A percentile compares a stretch with the other conserved stretches of the same genome.
Evolutionary conservation across 2,888 invertebrate genomes (phyloP).

Genomic region (Drosophila niveifrons): DNA sequence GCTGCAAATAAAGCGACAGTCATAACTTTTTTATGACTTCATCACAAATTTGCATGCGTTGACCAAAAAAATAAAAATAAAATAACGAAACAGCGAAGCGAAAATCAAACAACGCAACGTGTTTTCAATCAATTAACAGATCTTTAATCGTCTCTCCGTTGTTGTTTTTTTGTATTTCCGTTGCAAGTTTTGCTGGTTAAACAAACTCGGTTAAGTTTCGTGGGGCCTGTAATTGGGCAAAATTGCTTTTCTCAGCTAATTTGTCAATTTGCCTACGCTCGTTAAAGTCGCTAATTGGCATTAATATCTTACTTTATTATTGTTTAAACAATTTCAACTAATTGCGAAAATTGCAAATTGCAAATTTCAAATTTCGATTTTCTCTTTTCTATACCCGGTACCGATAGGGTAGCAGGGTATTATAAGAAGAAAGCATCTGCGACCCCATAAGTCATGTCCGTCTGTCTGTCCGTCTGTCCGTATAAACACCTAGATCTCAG

Average conservation of each 20-base stretch:
- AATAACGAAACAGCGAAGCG: not conserved
- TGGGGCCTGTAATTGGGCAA: constrained; percentile 31
- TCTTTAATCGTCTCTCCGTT: constrained; percentile 37
- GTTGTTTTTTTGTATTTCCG: constrained; percentile 36
- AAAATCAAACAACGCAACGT: constrained; percentile 55
- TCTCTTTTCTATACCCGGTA: too few relatives aligned
- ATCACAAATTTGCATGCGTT: constrained; percentile 72
- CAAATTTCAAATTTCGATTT: constrained; percentile 19
- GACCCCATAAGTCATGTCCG: too few relatives aligned
- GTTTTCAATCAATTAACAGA: constrained; percentile 74
- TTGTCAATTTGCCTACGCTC: constrained; percentile 75
- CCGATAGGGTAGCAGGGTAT: too few relatives aligned
- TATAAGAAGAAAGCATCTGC: too few relatives aligned
- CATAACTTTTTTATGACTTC: constrained; percentile 79
- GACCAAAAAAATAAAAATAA: constrained; percentile 32
- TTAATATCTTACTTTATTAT: constrained; percentile 34
- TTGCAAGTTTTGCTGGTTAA: constrained; percentile 34
- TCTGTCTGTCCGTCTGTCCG: too few relatives aligned
- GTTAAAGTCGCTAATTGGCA: constrained; percentile 69
- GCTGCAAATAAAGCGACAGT: constrained; percentile 40
- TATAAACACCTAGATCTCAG: too few relatives aligned
- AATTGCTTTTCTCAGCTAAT: constrained; percentile 61
- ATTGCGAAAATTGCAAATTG: not conserved
- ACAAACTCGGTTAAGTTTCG: constrained; percentile 10
- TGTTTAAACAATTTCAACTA: constrained; percentile 43